Evolutionary conservation across 2,797 vertebrate species (phyloP).

Genomic region (Heteromormyrus szaboi): DNA sequence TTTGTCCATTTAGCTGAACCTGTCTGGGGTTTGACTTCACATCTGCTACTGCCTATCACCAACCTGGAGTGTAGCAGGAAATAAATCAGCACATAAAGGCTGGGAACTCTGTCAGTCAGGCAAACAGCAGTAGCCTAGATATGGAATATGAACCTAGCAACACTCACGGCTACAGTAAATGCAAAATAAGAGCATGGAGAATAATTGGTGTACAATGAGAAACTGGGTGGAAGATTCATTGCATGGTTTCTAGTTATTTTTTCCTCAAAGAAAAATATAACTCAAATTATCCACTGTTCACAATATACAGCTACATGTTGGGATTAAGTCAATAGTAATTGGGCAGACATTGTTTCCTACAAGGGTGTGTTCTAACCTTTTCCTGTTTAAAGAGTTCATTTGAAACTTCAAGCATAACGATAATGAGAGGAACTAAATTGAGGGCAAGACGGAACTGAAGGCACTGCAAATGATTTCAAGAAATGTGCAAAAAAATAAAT

Average conservation of each 20-base stretch:
- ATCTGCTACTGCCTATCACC: neutral
- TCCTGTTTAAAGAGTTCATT: conserved; percentile 3
- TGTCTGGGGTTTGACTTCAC: neutral
- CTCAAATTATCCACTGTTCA: neutral
- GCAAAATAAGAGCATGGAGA: neutral
- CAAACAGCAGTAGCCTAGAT: neutral
- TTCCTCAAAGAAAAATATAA: neutral
- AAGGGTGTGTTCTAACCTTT: neutral
- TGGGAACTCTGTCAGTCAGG: neutral
- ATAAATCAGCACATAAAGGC: neutral
- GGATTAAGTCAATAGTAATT: neutral
- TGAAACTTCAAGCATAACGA: neutral
- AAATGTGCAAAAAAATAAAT: neutral
- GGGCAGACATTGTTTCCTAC: neutral
- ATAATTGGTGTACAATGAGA: neutral
- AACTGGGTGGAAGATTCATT: neutral
- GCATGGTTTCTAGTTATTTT: neutral
- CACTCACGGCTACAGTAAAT: neutral
- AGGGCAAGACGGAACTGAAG: neutral
- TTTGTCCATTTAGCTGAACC: neutral
- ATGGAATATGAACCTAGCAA: neutral
- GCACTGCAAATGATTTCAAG: neutral
- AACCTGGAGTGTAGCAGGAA: neutral
- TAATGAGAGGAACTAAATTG: neutral
- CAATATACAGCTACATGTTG: neutral